These are phyloP conservation scores for Oreonectes daqikongensis DNA, from an alignment of 2,797 vertebrate species.

Conservation along the genomic window DNA sequence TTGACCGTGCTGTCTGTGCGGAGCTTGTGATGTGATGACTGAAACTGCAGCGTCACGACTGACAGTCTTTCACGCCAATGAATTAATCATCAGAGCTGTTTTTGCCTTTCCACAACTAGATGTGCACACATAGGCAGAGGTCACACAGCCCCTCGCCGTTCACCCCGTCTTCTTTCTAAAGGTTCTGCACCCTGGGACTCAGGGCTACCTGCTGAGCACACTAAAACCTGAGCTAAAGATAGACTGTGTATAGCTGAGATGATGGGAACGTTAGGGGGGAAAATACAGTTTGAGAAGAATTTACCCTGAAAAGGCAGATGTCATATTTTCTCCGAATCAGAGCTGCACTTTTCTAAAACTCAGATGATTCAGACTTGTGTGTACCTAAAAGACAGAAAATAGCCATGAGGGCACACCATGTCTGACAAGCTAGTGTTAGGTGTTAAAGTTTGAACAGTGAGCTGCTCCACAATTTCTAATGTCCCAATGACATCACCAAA, in stretches of 20 bases:
- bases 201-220: constrained; percentile 43
- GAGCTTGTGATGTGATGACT: constrained; percentile 27
- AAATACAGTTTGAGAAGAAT: background rate
- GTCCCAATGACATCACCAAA: background rate
- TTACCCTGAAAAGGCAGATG: background rate
- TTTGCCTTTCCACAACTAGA: constrained; percentile 37
- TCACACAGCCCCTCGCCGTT: background rate
- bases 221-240: constrained; percentile 44
- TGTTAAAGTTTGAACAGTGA: background rate
- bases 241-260: constrained; percentile 19
- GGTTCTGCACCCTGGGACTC: constrained; percentile 34
- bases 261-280: background rate
- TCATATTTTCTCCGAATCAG: background rate
- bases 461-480: background rate
- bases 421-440: background rate
- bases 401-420: background rate
- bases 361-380: background rate
- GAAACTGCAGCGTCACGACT: constrained; percentile 16
- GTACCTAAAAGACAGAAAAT: background rate
- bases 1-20: constrained; percentile 35
- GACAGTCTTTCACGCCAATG: constrained; percentile 38
- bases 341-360: background rate
- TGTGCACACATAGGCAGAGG: constrained; percentile 10
- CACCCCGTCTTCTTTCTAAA: constrained; percentile 35
- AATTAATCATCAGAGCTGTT: constrained; percentile 60